A percentile compares a stretch with the other conserved stretches of the same genome.
phyloP scores from a whole-genome alignment of 2,113 vertebrate genomes.

The Calyptomena viridis region DNA sequence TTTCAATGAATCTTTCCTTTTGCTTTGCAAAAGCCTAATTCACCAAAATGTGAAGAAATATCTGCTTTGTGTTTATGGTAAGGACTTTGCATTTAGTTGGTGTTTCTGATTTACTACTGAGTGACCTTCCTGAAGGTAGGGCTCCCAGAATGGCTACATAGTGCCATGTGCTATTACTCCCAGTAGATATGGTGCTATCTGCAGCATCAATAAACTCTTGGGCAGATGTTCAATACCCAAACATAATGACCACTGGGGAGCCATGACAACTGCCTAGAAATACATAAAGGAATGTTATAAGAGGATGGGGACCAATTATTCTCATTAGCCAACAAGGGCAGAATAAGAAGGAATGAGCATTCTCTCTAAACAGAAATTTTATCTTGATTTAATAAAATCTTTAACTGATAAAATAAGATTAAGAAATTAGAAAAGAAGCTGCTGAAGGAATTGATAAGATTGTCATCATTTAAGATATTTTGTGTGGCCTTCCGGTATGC shows the following conservation, averaged over 20 bases:
- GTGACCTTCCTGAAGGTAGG: constrained; percentile 43
- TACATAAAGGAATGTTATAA: constrained; percentile 49
- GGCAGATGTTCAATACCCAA: constrained; percentile 69
- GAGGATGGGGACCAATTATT: constrained; percentile 17
- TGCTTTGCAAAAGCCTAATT: not conserved
- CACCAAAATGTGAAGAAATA: not conserved
- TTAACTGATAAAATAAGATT: not conserved
- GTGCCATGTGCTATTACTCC: constrained; percentile 16
- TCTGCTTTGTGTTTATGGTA: not conserved
- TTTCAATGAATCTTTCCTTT: not conserved
- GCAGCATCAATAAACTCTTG: constrained; percentile 41
- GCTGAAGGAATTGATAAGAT: not conserved
- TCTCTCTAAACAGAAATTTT: not conserved
- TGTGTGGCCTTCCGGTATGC: not conserved
- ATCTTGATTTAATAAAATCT: not conserved
- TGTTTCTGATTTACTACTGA: not conserved
- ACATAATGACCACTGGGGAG: constrained; percentile 49
- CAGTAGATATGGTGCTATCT: not conserved
- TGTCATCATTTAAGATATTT: not conserved
- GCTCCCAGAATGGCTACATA: not conserved
- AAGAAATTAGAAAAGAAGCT: not conserved
- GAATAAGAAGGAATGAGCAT: not conserved
- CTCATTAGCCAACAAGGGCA: constrained; percentile 46
- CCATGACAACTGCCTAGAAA: constrained; percentile 38
- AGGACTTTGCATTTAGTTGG: not conserved